These are phyloP conservation scores for Metacarcinus magister DNA, from an alignment of 2,888 invertebrate species.

Conservation along the genomic window DNA sequence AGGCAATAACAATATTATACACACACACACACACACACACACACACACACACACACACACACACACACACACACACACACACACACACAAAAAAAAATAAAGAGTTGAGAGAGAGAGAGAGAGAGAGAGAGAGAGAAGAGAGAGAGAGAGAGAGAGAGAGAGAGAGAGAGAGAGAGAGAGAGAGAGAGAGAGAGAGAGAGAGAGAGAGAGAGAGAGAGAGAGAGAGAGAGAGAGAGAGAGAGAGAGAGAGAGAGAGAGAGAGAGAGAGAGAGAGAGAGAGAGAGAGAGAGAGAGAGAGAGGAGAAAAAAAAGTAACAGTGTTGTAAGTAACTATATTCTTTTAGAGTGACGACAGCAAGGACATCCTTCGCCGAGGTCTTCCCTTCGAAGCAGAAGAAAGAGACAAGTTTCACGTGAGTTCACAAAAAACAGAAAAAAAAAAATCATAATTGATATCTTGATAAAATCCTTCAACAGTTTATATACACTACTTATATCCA, in stretches of 20 bases:
- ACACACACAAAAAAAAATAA: too few relatives aligned
- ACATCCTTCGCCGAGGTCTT: constrained; percentile 73
- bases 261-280: constrained; percentile 44
- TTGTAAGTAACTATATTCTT: not conserved
- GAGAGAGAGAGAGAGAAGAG: not conserved
- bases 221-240: constrained; percentile 52
- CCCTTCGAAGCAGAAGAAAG: constrained; percentile 68
- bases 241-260: constrained; percentile 49
- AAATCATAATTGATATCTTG: too few relatives aligned
- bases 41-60: too few relatives aligned
- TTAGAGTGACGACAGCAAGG: constrained; percentile 65
- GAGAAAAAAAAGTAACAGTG: not conserved
- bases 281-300: constrained; percentile 48
- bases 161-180: constrained; percentile 5
- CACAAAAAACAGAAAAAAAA: too few relatives aligned
- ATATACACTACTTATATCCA: too few relatives aligned
- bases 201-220: constrained; percentile 6
- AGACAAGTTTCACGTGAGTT: constrained; percentile 76
- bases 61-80: too few relatives aligned
- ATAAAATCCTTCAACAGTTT: too few relatives aligned
- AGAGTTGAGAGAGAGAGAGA: too few relatives aligned
- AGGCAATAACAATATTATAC: too few relatives aligned
- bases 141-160: not conserved
- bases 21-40: too few relatives aligned
- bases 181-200: constrained; percentile 18